Base-by-base conservation (phyloP, 2,113 vertebrate species). In the Leucoraja erinaceus region DNA sequence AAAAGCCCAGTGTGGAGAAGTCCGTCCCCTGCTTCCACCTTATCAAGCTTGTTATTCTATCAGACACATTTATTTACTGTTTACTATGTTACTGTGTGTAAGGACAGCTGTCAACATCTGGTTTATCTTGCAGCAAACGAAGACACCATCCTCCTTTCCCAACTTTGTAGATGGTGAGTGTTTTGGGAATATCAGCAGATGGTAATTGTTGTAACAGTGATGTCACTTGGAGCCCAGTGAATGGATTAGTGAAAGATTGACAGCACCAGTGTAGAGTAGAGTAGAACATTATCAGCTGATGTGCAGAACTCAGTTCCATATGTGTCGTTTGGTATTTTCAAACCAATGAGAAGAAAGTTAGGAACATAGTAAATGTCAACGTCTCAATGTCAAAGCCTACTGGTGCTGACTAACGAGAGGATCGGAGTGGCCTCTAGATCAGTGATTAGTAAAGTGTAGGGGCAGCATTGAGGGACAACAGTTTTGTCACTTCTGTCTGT, bases 101-200 rank as follows among this genome's bases (percentile, higher is more conserved):
- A 79, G 25, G 54, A 56, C 79, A 56, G 79, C 18, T 83, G 83
- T 5, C 61, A 88, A 88, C n/a, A 66, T 88, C 83, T 63, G 59
- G 28, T 91, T 91, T 96, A 79, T 96, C 95, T 96, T 95, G 38
- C 93, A 96, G 97, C 97, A 98, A 95, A 97, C 98, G 76, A 99
- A 99, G 97, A 99, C 99, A 95, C 97, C 96, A 90, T 96, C 98
- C 25, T 97, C 98, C 0, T 99, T 99, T 95, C 99, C 98, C 94
- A 99, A 98, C 95, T 99, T 99, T 95, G 98, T 99, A 90, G 99
- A 99, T 94, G 99, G 99, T 99, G 96, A 98, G 98, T 96, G 93
- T 90, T 61, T 28, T 10, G 59, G 10, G 28, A 84, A 61, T 86
- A 86, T 28, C 14, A 2, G 4, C 83, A 31, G 59, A 86, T 63